Evolutionary conservation across 2,113 vertebrate genomes (phyloP).

Genomic region (Gymnorhina tibicen): DNA sequence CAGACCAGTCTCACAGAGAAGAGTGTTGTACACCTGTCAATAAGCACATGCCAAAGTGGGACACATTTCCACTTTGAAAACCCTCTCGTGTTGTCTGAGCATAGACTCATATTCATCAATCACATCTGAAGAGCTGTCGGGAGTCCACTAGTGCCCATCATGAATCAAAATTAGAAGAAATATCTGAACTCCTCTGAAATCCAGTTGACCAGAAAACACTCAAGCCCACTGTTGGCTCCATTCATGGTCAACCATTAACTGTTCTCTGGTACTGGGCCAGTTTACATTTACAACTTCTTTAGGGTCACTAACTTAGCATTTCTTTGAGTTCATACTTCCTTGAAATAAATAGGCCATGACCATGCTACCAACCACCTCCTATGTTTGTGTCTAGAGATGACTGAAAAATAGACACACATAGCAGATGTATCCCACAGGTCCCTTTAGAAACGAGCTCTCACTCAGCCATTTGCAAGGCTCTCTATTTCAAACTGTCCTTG

Average conservation of each 20-base stretch:
- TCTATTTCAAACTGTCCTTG: not conserved
- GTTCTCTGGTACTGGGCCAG: not conserved
- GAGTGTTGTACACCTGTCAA: not conserved
- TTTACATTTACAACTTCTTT: not conserved
- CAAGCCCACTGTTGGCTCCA: not conserved
- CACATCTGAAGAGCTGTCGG: not conserved
- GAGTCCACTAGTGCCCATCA: not conserved
- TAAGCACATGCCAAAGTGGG: not conserved
- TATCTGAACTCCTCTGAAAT: not conserved
- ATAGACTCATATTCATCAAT: not conserved
- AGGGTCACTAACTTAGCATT: not conserved
- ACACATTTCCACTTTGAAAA: not conserved
- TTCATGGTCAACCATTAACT: not conserved
- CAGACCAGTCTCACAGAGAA: not conserved
- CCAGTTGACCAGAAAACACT: not conserved
- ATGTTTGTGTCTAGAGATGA: not conserved
- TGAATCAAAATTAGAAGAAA: not conserved
- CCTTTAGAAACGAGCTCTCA: not conserved
- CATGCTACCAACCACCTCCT: rapidly evolving
- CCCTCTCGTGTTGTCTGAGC: not conserved
- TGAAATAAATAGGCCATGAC: not conserved
- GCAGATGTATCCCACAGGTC: not conserved
- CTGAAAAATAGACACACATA: not conserved
- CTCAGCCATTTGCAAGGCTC: not conserved
- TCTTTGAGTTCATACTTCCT: not conserved